Evolutionary conservation across 2,888 invertebrate species (phyloP), one percentile per base, ranked within the genome.

Genomic region (Dryomyza anilis): DNA sequence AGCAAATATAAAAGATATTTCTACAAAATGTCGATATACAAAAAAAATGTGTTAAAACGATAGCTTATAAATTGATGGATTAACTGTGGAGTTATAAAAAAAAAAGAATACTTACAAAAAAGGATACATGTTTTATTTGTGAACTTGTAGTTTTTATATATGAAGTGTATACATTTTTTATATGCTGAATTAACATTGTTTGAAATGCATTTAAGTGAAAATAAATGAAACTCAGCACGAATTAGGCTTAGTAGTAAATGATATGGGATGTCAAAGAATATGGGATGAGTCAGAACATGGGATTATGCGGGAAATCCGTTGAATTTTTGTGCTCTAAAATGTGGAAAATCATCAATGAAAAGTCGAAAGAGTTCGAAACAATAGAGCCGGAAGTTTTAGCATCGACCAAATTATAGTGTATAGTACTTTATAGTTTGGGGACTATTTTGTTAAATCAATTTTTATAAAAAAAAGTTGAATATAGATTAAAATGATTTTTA

Each of bases 271-370:
- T 16, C 16, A 43, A 43, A n/a, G n/a, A n/a, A n/a, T n/a, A n/a
- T n/a, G n/a, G n/a, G n/a, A n/a, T n/a, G n/a, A n/a, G n/a, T n/a
- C n/a, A n/a, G n/a, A n/a, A n/a, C n/a, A 16, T 43, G 43, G 16
- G 43, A 16, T 43, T 43, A 43, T 43, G 2, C 43, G n/a, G 43
- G 43, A 16, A 43, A n/a, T n/a, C n/a, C n/a, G n/a, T n/a, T n/a
- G n/a, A 43, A 43, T 16, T 16, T n/a, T 6, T 43, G 43, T 43
- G n/a, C n/a, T 16, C 3, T 4, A 16, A n/a, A 43, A 16, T 14
- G 19, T 16, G 14, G 19, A 68, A 73, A 67, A 70, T 67, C 64
- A 63, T 14, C n/a, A 39, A 43, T 46, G 12, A 55, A 53, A 69
- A 75, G n/a, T n/a, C n/a, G n/a, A n/a, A n/a, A n/a, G n/a, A n/a